A percentile compares a stretch with the other conserved stretches of the same genome.
Evolutionary conservation across 2,797 vertebrate genomes (phyloP).

Genomic region (Xiphorhynchus erythropygius): DNA sequence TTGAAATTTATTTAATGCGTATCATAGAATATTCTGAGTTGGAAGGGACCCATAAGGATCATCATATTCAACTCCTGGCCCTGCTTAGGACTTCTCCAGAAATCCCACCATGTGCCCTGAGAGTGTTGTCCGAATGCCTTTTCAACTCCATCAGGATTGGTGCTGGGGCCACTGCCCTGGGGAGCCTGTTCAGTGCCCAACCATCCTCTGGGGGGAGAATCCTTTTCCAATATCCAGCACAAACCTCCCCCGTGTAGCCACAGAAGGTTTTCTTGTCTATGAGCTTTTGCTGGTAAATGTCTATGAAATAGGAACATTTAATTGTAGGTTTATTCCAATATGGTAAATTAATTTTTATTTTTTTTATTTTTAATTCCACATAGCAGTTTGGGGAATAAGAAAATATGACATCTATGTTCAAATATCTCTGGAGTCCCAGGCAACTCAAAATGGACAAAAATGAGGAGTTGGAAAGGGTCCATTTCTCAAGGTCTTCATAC

Average conservation of each 20-base stretch:
- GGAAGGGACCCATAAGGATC: not conserved
- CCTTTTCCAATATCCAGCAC: not conserved
- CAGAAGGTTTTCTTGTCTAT: not conserved
- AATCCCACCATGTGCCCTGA: not conserved
- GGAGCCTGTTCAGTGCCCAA: not conserved
- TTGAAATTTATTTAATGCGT: not conserved
- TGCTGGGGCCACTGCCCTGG: not conserved
- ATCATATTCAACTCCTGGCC: accelerated
- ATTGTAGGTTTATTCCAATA: not conserved
- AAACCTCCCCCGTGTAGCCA: not conserved
- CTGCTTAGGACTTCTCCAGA: not conserved
- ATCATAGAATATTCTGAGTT: not conserved
- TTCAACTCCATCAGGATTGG: not conserved
- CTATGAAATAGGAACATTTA: not conserved
- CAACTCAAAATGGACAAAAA: not conserved
- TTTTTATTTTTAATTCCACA: not conserved
- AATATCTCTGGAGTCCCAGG: not conserved
- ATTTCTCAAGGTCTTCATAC: not conserved
- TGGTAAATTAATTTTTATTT: no score
- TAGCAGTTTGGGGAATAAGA: not conserved
- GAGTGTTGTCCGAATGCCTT: not conserved
- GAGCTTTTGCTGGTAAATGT: not conserved
- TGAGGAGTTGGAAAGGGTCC: not conserved
- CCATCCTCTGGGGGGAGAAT: not conserved
- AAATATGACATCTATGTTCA: not conserved